phyloP scores from a whole-genome alignment of 2,888 invertebrate species.

The Melipona beecheii region DNA sequence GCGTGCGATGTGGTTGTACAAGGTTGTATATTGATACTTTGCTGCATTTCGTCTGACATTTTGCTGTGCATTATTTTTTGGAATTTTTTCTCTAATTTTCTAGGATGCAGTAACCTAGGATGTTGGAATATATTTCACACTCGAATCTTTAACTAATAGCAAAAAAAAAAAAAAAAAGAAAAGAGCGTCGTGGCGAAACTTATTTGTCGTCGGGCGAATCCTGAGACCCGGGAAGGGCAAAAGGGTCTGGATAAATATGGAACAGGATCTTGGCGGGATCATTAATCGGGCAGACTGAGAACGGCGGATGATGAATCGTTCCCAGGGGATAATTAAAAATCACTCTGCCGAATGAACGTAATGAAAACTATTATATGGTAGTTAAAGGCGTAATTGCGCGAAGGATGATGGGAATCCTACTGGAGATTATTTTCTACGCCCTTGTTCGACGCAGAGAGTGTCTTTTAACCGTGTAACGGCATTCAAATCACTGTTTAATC shows the following conservation, averaged over 20 bases:
- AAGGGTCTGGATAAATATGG: conserved; percentile 63
- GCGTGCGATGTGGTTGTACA: conserved; percentile 1
- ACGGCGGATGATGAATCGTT: conserved; percentile 41
- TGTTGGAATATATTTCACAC: too few relatives aligned
- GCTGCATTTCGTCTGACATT: too few relatives aligned
- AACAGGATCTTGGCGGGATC: conserved; percentile 58
- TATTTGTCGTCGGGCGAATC: conserved; percentile 75
- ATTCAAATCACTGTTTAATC: neutral
- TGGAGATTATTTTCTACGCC: neutral
- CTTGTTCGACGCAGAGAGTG: neutral
- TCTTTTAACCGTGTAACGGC: neutral
- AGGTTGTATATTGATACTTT: conserved; percentile 2
- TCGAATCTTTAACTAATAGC: too few relatives aligned
- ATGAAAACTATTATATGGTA: conserved; percentile 39
- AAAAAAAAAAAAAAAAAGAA: too few relatives aligned
- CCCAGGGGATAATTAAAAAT: conserved; percentile 54
- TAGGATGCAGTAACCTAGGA: too few relatives aligned
- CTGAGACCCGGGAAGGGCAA: conserved; percentile 15
- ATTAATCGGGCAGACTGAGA: conserved; percentile 46
- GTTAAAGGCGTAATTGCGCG: conserved; percentile 37
- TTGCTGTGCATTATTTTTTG: too few relatives aligned
- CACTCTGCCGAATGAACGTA: conserved; percentile 28
- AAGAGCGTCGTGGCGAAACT: conserved; percentile 75
- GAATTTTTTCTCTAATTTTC: too few relatives aligned
- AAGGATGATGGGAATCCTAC: conserved; percentile 3